Conservation (phyloP, 2,113 vertebrate species). For the Scomber colias region DNA sequence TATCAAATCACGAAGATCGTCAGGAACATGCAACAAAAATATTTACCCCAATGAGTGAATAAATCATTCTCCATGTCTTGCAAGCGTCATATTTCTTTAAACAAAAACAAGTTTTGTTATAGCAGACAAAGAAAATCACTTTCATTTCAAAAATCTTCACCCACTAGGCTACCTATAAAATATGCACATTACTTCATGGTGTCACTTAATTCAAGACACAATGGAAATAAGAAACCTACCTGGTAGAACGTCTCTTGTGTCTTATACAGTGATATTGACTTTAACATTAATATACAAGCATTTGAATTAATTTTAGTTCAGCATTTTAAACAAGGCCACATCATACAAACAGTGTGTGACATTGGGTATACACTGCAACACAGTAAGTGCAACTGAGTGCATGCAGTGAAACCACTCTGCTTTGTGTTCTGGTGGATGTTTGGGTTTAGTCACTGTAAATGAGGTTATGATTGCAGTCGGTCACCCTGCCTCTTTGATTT, state of each 20-base stretch:
- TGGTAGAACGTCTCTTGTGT: background rate
- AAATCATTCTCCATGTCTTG: background rate
- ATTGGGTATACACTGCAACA: slow-evolving; percentile 16
- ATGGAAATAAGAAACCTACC: background rate
- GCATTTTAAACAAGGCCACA: slow-evolving; percentile 14
- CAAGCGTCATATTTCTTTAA: background rate
- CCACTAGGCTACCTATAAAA: background rate
- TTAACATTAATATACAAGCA: background rate
- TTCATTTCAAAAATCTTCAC: background rate
- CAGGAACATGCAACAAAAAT: background rate
- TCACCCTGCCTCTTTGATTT: slow-evolving; percentile 42
- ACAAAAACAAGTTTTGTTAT: background rate
- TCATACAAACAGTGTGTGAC: slow-evolving; percentile 47
- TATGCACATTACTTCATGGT: background rate
- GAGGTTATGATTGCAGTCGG: slow-evolving; percentile 18
- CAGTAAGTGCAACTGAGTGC: slow-evolving; percentile 8
- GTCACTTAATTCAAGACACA: background rate
- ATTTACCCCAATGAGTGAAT: slow-evolving; percentile 24
- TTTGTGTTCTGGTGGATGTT: slow-evolving; percentile 33
- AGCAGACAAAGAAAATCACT: background rate
- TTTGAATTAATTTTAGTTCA: slow-evolving; percentile 1
- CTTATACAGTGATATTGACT: slow-evolving; percentile 2
- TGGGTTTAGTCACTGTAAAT: slow-evolving; percentile 52
- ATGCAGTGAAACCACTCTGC: slow-evolving; percentile 16
- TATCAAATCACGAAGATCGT: slow-evolving; percentile 24